Conservation (phyloP, 2,888 invertebrate species). For the Noctuana brunneofusca region DNA sequence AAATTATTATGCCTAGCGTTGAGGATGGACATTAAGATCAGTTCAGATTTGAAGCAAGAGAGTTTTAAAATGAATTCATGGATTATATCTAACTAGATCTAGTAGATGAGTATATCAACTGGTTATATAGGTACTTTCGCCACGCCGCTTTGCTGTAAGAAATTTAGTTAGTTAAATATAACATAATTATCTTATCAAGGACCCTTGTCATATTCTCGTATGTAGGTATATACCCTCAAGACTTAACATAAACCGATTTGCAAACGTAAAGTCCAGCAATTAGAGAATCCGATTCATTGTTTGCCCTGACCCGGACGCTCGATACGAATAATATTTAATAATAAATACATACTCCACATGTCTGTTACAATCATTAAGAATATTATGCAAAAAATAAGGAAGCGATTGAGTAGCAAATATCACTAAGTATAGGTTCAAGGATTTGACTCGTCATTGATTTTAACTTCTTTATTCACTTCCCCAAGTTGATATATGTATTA, state of each 20-base stretch:
- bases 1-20: not conserved
- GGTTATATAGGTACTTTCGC: too few species aligned
- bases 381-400: conserved; percentile 54
- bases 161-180: too few species aligned
- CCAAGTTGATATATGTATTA: conserved; percentile 8
- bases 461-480: conserved; percentile 21
- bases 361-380: conserved; percentile 25
- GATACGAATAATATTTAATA: conserved; percentile 12
- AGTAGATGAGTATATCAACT: too few species aligned
- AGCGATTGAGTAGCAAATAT: conserved; percentile 53
- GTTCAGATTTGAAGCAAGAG: not conserved
- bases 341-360: conserved; percentile 7
- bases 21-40: not conserved
- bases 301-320: conserved; percentile 41
- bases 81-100: too few species aligned
- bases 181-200: too few species aligned
- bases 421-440: conserved; percentile 49
- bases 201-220: too few species aligned
- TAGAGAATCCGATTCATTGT: conserved; percentile 3
- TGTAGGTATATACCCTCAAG: too few species aligned
- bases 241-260: not conserved
- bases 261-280: not conserved
- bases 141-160: too few species aligned
- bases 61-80: not conserved
- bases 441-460: conserved; percentile 41